Conservation (phyloP, 2,888 invertebrate genomes). For the Sphecodes monilicornis region DNA sequence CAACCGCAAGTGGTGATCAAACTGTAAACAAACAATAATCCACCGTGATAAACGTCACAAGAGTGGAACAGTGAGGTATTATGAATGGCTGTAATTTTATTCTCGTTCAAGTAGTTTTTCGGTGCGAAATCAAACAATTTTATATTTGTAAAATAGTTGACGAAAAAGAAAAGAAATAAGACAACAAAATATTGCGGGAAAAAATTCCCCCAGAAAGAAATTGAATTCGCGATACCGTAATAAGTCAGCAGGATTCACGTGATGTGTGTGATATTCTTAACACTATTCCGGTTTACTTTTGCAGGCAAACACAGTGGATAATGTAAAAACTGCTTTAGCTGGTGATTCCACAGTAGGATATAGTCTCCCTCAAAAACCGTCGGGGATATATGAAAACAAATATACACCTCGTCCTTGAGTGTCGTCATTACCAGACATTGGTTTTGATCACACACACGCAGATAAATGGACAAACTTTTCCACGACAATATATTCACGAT, state of each 20-base stretch:
- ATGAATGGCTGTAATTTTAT: slow-evolving; percentile 17
- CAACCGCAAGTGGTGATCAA: slow-evolving; percentile 78
- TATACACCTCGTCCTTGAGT: slow-evolving; percentile 61
- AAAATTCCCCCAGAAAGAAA: background rate
- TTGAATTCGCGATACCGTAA: background rate
- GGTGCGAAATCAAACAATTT: background rate
- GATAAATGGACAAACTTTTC: slow-evolving; percentile 67
- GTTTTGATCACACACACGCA: slow-evolving; percentile 69
- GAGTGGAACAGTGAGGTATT: slow-evolving; percentile 79
- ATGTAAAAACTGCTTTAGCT: slow-evolving; percentile 68
- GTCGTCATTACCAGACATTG: slow-evolving; percentile 69
- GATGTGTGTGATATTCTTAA: background rate
- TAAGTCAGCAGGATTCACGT: background rate
- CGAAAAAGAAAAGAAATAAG: background rate
- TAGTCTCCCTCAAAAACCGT: slow-evolving; percentile 73
- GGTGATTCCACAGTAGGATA: slow-evolving; percentile 69
- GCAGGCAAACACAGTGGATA: slow-evolving; percentile 71
- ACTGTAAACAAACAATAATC: slow-evolving; percentile 82
- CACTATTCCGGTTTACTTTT: slow-evolving; percentile 41
- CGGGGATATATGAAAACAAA: slow-evolving; percentile 71
- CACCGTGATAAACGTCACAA: slow-evolving; percentile 74
- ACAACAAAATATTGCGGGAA: background rate
- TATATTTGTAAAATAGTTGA: background rate
- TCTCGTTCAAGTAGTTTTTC: background rate
- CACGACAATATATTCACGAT: slow-evolving; percentile 59